Percentiles rank a stretch among this genome's conserved stretches.
Conservation (phyloP, 1,140 invertebrate species). For the Cotesia vestalis region DNA sequence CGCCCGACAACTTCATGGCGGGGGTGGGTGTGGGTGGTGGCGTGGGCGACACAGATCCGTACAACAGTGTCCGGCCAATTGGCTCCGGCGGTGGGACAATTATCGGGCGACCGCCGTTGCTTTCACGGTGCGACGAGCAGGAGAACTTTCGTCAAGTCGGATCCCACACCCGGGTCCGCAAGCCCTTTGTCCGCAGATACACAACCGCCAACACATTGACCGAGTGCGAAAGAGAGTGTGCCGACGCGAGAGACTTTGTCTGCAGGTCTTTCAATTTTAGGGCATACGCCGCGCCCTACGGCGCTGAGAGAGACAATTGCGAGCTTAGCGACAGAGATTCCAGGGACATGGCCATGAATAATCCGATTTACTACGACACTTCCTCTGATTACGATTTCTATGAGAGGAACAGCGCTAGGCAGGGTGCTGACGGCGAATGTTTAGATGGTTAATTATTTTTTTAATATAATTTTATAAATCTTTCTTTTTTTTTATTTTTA, state of each 20-base stretch:
- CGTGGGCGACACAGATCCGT: slow-evolving; percentile 60
- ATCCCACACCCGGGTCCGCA: slow-evolving; percentile 76
- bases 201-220: slow-evolving; percentile 76
- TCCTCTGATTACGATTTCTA: slow-evolving; percentile 88
- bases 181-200: slow-evolving; percentile 80
- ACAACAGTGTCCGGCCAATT: slow-evolving; percentile 53
- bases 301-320: slow-evolving; percentile 83
- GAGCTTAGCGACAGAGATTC: slow-evolving; percentile 88
- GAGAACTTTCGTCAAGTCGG: slow-evolving; percentile 85
- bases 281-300: slow-evolving; percentile 69
- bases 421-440: slow-evolving; percentile 77
- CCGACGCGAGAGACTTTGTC: slow-evolving; percentile 83
- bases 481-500: too few relatives aligned
- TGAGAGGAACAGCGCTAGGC: slow-evolving; percentile 77
- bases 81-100: slow-evolving; percentile 59
- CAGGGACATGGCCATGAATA: slow-evolving; percentile 82
- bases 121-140: slow-evolving; percentile 76
- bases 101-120: slow-evolving; percentile 60
- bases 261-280: slow-evolving; percentile 87
- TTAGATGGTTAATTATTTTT: slow-evolving; percentile 75
- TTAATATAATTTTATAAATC: background rate
- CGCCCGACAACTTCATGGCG: slow-evolving; percentile 51
- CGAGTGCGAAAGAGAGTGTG: slow-evolving; percentile 84
- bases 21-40: slow-evolving; percentile 59
- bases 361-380: slow-evolving; percentile 84